A percentile compares a stretch with the other conserved stretches of the same genome.
These are phyloP conservation scores for Polydrusus cervinus DNA, from an alignment of 2,888 invertebrate genomes.

Conservation along the genomic window DNA sequence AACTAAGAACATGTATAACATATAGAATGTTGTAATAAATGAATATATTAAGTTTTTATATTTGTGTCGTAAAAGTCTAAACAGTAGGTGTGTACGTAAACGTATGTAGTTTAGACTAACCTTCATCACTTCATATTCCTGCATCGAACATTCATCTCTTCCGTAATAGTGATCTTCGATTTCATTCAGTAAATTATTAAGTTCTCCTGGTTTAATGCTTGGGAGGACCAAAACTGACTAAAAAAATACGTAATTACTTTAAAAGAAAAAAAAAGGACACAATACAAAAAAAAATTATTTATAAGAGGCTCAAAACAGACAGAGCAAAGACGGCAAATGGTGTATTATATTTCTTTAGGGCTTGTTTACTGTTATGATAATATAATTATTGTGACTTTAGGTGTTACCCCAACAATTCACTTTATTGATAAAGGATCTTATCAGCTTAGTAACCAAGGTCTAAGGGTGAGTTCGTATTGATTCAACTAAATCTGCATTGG, in stretches of 20 bases:
- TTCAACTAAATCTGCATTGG: background rate
- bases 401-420: background rate
- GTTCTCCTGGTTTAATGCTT: slow-evolving; percentile 39
- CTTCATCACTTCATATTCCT: slow-evolving; percentile 82
- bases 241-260: too few species aligned
- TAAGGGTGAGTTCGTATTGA: background rate
- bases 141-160: slow-evolving; percentile 75
- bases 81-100: too few species aligned
- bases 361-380: background rate
- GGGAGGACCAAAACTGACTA: slow-evolving; percentile 46
- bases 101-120: slow-evolving; percentile 67
- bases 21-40: too few species aligned
- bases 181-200: slow-evolving; percentile 52
- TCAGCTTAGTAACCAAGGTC: background rate
- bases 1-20: too few species aligned
- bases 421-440: slow-evolving; percentile 3
- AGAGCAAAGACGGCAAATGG: too few species aligned
- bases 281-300: too few species aligned
- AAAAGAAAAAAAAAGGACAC: too few species aligned
- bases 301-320: too few species aligned
- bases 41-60: too few species aligned
- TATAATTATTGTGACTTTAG: background rate
- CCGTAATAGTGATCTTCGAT: slow-evolving; percentile 67
- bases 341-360: background rate
- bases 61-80: too few species aligned